Base-by-base conservation (phyloP, 2,797 vertebrate species). In the Hippocampus kuda region DNA sequence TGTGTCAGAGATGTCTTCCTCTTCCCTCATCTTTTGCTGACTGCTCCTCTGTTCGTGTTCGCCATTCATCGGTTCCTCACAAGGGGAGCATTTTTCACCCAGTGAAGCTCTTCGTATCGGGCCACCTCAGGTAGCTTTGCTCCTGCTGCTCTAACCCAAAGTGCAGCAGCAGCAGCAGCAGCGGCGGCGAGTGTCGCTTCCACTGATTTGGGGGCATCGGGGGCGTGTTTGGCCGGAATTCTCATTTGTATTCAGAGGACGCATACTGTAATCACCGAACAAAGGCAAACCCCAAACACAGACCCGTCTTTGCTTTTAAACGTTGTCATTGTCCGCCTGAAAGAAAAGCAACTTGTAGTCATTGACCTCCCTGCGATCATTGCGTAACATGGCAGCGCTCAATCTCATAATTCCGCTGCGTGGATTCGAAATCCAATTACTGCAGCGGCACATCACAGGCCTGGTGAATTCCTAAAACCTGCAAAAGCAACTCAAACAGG, bases 51-150 rank as follows among this genome's bases (percentile, higher is more conserved):
- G 63, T 49, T 64, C 61, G 51, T 78, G 74, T 76, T 77, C 74
- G 69, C 24, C 49, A 11, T 75, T 69, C 76, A 49, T 73, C 46
- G 64, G 67, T 77, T 71, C 77, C 85, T 85, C 77, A 82, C 63
- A 65, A 78, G 46, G 53, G 62, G 62, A 27, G 26, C 81, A 80
- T 81, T 66, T 72, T 67, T 15, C 2, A 5, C 72, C 61, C 30
- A 27, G 71, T 11, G 26, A 74, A 77, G 75, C 75, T 65, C 68
- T 78, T 71, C 79, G 57, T 72, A 68, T 69, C 60, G 75, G 65
- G 41, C 73, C 70, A 72, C 27, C 27, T 49, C 65, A 62, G 68
- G 69, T 34, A 34, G 59, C 65, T 70, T 54, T 70, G 20, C 67
- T 62, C 44, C 61, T 68, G 61, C 64, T 64, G 41, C 22, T 44